These are phyloP conservation scores for Hemithea aestivaria DNA, from an alignment of 2,888 invertebrate genomes.

Conservation along the genomic window DNA sequence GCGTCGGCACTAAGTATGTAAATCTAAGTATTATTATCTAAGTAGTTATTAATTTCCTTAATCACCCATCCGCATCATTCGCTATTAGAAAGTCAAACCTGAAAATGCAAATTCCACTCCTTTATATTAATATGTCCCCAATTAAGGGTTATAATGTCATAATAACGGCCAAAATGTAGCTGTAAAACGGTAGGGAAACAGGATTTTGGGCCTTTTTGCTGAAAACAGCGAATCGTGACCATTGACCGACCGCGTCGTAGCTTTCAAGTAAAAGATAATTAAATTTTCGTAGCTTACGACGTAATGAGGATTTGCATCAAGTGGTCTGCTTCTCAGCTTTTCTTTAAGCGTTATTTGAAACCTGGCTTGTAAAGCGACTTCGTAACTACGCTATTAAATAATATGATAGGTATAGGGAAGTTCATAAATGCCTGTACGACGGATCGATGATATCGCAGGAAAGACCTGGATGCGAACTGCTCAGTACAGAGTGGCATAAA, in stretches of 20 bases:
- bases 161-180: slow-evolving; percentile 50
- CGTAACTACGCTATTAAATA: no score
- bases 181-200: slow-evolving; percentile 52
- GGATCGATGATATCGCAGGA: no score
- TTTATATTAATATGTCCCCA: slow-evolving; percentile 44
- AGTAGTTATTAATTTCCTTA: no score
- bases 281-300: slow-evolving; percentile 66
- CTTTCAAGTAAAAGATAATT: slow-evolving; percentile 69
- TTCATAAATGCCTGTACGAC: no score
- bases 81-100: slow-evolving; percentile 6
- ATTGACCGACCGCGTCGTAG: slow-evolving; percentile 59
- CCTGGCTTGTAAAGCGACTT: no score
- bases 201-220: slow-evolving; percentile 58
- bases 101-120: slow-evolving; percentile 13
- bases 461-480: no score
- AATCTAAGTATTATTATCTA: no score
- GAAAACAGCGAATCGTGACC: slow-evolving; percentile 52
- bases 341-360: no score
- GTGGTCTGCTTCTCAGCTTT: slow-evolving; percentile 25
- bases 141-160: slow-evolving; percentile 55
- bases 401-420: no score
- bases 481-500: no score
- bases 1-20: no score
- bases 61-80: neutral
- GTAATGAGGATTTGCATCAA: slow-evolving; percentile 60